Percentiles rank a stretch among this genome's conserved stretches.
Conservation (phyloP, 2,888 invertebrate species). For the Drosophila borealis region DNA sequence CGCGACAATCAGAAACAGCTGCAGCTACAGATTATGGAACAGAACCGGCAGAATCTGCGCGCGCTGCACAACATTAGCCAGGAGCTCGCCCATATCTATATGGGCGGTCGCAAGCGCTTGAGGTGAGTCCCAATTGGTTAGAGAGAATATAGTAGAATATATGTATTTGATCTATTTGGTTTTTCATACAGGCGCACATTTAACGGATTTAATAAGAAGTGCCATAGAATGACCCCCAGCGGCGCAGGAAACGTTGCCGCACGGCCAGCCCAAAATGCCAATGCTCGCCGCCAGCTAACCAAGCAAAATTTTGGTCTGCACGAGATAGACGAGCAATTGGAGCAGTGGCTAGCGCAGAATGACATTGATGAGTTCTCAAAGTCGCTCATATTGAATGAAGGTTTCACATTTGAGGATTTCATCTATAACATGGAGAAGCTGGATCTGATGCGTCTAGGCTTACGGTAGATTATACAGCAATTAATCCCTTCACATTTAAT, state of each 20-base stretch:
- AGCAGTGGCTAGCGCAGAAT: conserved; percentile 90
- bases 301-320: conserved; percentile 77
- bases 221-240: conserved; percentile 69
- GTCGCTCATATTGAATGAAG: conserved; percentile 89
- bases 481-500: neutral
- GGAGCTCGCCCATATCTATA: conserved; percentile 80
- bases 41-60: conserved; percentile 73
- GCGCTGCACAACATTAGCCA: conserved; percentile 80
- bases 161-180: neutral
- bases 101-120: conserved; percentile 75
- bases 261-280: conserved; percentile 39
- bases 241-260: conserved; percentile 33
- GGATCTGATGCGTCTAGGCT: conserved; percentile 91
- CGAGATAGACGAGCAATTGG: conserved; percentile 87
- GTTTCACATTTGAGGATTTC: conserved; percentile 92
- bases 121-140: conserved; percentile 36
- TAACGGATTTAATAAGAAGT: conserved; percentile 66
- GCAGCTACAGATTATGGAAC: conserved; percentile 76
- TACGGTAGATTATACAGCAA: conserved; percentile 87
- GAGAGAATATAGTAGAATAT: neutral
- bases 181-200: conserved; percentile 59
- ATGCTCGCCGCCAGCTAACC: conserved; percentile 59
- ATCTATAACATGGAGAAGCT: conserved; percentile 91
- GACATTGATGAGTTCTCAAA: conserved; percentile 89
- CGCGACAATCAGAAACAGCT: conserved; percentile 76